phyloP scores from a whole-genome alignment of 2,797 vertebrate genomes.

The Darevskia mixta region DNA sequence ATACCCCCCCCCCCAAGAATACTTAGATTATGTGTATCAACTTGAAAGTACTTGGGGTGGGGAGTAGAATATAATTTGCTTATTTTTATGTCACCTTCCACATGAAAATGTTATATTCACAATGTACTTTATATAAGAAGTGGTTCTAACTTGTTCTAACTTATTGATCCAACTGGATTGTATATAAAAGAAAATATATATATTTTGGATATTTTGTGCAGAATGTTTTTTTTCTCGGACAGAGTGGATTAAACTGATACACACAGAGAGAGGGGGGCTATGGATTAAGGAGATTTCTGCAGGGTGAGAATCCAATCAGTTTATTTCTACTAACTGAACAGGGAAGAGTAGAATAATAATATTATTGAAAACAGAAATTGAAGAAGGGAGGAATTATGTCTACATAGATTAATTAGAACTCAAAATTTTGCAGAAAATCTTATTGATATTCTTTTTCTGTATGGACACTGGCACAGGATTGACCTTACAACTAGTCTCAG shows the following conservation, averaged over 20 bases:
- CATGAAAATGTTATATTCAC: neutral
- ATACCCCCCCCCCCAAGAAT: neutral
- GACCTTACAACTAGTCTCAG: neutral
- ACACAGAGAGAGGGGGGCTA: conserved; percentile 13
- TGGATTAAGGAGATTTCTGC: conserved; percentile 22
- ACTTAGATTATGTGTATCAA: neutral
- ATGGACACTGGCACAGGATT: neutral
- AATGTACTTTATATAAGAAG: conserved; percentile 13
- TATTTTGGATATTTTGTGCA: neutral
- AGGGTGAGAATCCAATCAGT: neutral
- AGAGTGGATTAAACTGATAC: conserved; percentile 18
- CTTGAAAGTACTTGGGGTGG: too few relatives aligned
- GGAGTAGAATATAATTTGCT: too few relatives aligned
- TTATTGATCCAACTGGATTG: conserved; percentile 20
- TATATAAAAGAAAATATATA: neutral
- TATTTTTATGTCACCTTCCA: too few relatives aligned
- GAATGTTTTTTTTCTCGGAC: neutral
- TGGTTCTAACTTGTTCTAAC: neutral
- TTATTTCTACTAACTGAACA: conserved; percentile 26
- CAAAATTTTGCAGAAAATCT: neutral
- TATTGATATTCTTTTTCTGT: conserved; percentile 23
- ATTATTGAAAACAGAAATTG: neutral
- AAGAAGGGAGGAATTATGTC: neutral
- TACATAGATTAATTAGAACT: neutral
- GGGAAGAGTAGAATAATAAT: neutral